These are phyloP conservation scores for Drosophila kambysellisi DNA, from an alignment of 2,888 invertebrate genomes.

Conservation along the genomic window DNA sequence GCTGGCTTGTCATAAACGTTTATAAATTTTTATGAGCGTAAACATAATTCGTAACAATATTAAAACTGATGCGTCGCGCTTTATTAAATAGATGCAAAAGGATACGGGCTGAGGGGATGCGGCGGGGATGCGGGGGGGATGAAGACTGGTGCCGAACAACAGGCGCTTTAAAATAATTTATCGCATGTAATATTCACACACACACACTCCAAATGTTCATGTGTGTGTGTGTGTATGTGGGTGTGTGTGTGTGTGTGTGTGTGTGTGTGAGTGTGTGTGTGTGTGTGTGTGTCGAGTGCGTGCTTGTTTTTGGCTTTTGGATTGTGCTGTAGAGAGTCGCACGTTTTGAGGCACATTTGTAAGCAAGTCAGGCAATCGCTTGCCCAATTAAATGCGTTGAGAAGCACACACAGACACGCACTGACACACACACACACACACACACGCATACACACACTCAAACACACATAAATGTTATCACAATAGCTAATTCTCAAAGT, in stretches of 20 bases:
- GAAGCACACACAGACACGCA: conserved; percentile 34
- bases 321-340: conserved; percentile 26
- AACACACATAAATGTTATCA: conserved; percentile 63
- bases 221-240: neutral
- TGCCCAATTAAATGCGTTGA: conserved; percentile 78
- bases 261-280: conserved; percentile 1
- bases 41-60: conserved; percentile 75
- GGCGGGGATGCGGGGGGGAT: neutral
- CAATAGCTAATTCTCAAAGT: conserved; percentile 74
- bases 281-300: conserved; percentile 41
- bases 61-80: conserved; percentile 73
- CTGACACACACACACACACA: conserved; percentile 12
- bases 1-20: conserved; percentile 71
- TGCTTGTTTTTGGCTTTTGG: conserved; percentile 34
- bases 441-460: neutral
- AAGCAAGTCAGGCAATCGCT: conserved; percentile 77
- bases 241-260: no score
- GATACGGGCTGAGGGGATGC: neutral
- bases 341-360: conserved; percentile 63
- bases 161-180: conserved; percentile 76
- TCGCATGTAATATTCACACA: conserved; percentile 69
- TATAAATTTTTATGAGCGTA: conserved; percentile 69
- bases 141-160: neutral
- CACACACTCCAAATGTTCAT: conserved; percentile 11
- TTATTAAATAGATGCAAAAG: conserved; percentile 63